Evolutionary conservation across 2,888 invertebrate genomes (phyloP).

Genomic region (Ectemnius continuus): DNA sequence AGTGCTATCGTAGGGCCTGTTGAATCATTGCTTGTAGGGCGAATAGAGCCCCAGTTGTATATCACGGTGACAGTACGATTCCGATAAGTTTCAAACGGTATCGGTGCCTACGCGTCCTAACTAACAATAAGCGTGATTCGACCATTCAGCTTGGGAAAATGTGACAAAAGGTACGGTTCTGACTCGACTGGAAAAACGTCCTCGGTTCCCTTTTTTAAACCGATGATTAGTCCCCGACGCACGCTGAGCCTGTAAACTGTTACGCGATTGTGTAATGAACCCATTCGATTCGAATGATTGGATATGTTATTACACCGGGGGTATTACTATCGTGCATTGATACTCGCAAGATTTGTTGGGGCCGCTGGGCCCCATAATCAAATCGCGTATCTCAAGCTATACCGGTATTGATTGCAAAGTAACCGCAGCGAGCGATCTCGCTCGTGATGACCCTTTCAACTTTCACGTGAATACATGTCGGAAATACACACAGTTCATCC

Average conservation of each 20-base stretch:
- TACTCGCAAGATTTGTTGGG: neutral
- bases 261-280: neutral
- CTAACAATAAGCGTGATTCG: no score
- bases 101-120: no score
- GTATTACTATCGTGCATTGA: conserved; percentile 2
- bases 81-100: no score
- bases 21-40: no score
- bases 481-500: neutral
- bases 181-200: no score
- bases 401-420: conserved; percentile 3
- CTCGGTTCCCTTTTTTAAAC: no score
- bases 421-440: neutral
- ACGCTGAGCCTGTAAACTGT: neutral
- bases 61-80: no score
- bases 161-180: no score
- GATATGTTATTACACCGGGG: neutral
- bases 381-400: conserved; percentile 1
- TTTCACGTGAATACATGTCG: neutral
- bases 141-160: no score
- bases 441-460: conserved; percentile 3
- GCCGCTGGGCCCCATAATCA: conserved; percentile 5
- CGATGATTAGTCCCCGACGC: no score
- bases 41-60: no score
- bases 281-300: neutral
- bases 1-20: no score